Evolutionary conservation across 2,113 vertebrate species (phyloP).

Genomic region (Tetrax tetrax): DNA sequence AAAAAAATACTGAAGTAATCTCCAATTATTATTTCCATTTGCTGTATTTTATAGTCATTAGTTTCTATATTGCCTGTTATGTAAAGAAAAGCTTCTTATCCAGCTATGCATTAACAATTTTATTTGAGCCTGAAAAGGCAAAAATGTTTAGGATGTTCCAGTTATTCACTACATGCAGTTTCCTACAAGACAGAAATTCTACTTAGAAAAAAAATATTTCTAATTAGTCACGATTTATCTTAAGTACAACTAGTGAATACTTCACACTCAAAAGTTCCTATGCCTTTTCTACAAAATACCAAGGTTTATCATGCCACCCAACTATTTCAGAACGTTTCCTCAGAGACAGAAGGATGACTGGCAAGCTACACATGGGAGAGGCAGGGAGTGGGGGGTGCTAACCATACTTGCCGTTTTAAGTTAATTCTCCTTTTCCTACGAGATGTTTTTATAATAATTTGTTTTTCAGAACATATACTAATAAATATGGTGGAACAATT

Average conservation of each 20-base stretch:
- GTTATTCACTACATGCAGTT: rapidly evolving
- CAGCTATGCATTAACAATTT: not conserved
- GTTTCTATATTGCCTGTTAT: not conserved
- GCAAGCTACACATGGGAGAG: not conserved
- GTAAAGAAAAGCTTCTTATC: not conserved
- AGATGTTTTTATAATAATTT: not conserved
- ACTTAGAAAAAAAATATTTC: not conserved
- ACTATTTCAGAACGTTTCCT: not conserved
- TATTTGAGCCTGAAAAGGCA: not conserved
- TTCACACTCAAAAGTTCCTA: not conserved
- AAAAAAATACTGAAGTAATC: not conserved
- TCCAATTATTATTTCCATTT: not conserved
- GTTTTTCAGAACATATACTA: not conserved
- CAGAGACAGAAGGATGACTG: not conserved
- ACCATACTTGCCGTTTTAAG: not conserved
- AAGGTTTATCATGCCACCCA: not conserved
- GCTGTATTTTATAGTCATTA: not conserved
- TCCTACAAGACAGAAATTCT: not conserved
- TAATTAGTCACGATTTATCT: not conserved
- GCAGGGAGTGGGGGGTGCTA: rapidly evolving
- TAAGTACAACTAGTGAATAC: not conserved
- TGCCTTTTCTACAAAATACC: not conserved
- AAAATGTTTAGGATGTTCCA: not conserved
- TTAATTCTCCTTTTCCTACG: not conserved
- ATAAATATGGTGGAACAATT: not conserved